Evolutionary conservation across 2,888 invertebrate genomes (phyloP), one percentile per base, ranked within the genome.

Genomic region (Boloria euphrosyne): DNA sequence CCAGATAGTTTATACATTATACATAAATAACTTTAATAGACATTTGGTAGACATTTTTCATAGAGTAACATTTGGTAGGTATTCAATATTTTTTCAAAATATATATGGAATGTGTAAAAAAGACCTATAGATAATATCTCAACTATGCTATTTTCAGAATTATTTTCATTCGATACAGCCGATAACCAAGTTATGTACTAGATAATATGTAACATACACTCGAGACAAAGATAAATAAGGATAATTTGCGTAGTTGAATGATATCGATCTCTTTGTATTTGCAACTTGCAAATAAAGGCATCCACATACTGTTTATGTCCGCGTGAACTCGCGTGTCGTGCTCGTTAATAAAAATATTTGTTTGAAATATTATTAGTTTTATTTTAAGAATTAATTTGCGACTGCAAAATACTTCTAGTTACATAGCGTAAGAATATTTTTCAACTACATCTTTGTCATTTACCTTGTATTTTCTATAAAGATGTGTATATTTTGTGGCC

Each of bases 161-260:
- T 46, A 43, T 44, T 57, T 57, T 46, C 22, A 46, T 7, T 46
- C 22, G 44, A 18, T 44, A 13, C 57, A 46, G 55, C 18, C 14
- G 18, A 57, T 67, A 65, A 65, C 62, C 22, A 60, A 61, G 18
- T 47, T 44, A 62, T 64, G 60, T 17, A 50, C 59, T 55, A 38
- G 60, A 61, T 65, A 65, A 65, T 54, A 67, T 52, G 59, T 62
- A 51, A 66, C 65, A 49, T 61, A 53, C 54, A 69, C 68, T 67
- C 50, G 65, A 69, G 65, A 65, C 62, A 49, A 54, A 62, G 67
- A 59, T 65, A 69, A 69, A 69, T 69, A 69, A 66, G 62, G 55
- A 66, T 66, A 63, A 67, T 65, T 69, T 65, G 67, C 69, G 67
- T 58, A 62, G 62, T 65, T 65, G 58, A 69, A 66, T 67, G 69